These are phyloP conservation scores for Lordiphosa stackelbergi DNA, from an alignment of 1,140 invertebrate genomes.

Conservation along the genomic window DNA sequence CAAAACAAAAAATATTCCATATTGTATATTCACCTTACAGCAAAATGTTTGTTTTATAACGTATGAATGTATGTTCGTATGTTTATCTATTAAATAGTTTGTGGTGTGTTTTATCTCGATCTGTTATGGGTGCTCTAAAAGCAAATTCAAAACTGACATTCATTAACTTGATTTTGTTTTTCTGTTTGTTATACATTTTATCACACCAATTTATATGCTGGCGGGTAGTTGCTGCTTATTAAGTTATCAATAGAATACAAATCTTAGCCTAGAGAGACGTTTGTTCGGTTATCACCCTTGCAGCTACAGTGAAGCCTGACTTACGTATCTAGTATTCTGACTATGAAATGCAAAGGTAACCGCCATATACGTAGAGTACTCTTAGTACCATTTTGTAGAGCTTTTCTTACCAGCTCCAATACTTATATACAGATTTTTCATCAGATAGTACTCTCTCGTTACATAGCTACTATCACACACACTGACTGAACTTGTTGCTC, in stretches of 20 bases:
- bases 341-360: conserved; percentile 56
- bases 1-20: conserved; percentile 1
- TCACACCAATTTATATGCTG: conserved; percentile 75
- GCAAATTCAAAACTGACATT: conserved; percentile 49
- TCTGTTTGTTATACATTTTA: conserved; percentile 63
- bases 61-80: conserved; percentile 21
- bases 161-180: conserved; percentile 26
- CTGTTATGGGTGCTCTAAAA: conserved; percentile 41
- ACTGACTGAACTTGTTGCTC: conserved; percentile 54
- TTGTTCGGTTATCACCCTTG: conserved; percentile 56
- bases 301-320: conserved; percentile 67
- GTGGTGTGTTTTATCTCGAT: conserved; percentile 3
- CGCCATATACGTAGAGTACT: conserved; percentile 34
- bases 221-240: conserved; percentile 67
- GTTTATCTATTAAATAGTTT: conserved; percentile 27
- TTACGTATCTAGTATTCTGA: conserved; percentile 44
- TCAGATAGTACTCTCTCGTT: conserved; percentile 13
- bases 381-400: conserved; percentile 31
- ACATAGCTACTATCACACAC: conserved; percentile 60
- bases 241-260: conserved; percentile 34
- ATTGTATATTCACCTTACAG: conserved; percentile 33
- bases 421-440: conserved; percentile 17
- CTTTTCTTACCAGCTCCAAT: conserved; percentile 13
- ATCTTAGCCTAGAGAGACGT: conserved; percentile 19
- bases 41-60: no score